A percentile compares a stretch with the other conserved stretches of the same genome.
Evolutionary conservation across 1,140 invertebrate genomes (phyloP).

Genomic region (Conus betulinus): DNA sequence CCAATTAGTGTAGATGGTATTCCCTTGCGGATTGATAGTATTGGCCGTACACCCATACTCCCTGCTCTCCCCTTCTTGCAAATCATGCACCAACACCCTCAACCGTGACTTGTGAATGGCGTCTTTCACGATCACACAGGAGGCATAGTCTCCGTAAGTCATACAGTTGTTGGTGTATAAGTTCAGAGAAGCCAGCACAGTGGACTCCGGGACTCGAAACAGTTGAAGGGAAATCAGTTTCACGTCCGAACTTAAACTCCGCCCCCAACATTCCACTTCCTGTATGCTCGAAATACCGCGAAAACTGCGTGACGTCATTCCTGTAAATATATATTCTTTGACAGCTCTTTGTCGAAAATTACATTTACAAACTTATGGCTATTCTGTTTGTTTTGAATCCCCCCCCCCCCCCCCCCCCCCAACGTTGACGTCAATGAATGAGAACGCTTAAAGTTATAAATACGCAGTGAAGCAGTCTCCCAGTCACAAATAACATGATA

Average conservation of each 20-base stretch:
- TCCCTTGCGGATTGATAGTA: background rate
- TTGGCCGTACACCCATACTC: background rate
- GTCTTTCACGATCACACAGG: background rate
- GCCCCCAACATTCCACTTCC: conserved; percentile 23
- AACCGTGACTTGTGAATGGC: background rate
- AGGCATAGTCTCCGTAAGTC: conserved; percentile 9
- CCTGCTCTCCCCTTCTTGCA: conserved; percentile 22
- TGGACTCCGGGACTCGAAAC: background rate
- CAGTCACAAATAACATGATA: too few species aligned
- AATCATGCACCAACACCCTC: conserved; percentile 6
- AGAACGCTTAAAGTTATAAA: too few species aligned
- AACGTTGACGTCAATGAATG: too few species aligned
- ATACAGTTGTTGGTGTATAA: background rate
- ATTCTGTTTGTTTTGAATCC: too few species aligned
- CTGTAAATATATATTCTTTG: background rate
- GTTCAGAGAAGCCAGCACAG: conserved; percentile 5
- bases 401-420: too few species aligned
- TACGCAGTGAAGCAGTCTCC: too few species aligned
- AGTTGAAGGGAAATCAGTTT: conserved; percentile 7
- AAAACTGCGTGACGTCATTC: conserved; percentile 11
- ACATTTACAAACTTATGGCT: too few species aligned
- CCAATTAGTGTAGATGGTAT: background rate
- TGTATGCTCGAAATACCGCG: conserved; percentile 7
- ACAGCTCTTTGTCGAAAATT: too few species aligned
- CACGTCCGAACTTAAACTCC: background rate